Evolutionary conservation across 2,888 invertebrate species (phyloP), one percentile per base, ranked within the genome.

Genomic region (Mythimna albipuncta): DNA sequence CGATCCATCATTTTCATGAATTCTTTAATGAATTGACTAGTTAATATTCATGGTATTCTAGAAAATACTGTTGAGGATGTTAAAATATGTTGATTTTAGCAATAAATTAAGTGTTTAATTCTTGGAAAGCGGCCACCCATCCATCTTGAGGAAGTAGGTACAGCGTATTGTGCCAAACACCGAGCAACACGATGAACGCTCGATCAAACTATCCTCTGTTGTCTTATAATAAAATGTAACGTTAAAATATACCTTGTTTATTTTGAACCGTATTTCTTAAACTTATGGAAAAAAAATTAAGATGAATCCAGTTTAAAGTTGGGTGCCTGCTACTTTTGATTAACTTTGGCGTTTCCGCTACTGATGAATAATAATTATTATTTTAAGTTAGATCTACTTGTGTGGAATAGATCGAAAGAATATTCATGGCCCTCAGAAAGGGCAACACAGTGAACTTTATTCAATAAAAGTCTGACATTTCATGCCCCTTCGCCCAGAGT

Each of bases 91-190:
- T 73, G 64, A 73, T 82, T 78, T 72, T 38, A 35, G 69, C 65
- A 68, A 70, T 81, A 81, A 74, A 83, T 83, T 68, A 70, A 63
- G 74, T 47, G 64, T 68, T 83, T 79, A 68, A 63, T 83, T 74
- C 62, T 70, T 44, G 61, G 54, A 63, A 68, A 83, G 54, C 38
- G 64, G 69, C 54, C 21, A 61, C 13, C 64, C 47, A 81, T 81
- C 74, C 67, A 74, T 83, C 83, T 74, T 83, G 44, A 38, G 32
- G 35, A 73, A 83, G 41, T 68, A 32, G 73, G 26, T 65, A 32
- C 41, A 19, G 41, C 38, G 67, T 38, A 74, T 70, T 73, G 74
- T 83, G 44, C 26, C 55, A 64, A 77, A 69, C 67, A 68, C 67
- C 55, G n/a, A n/a, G 57, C 26, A 50, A 63, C 38, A 67, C n/a